A percentile compares a stretch with the other conserved stretches of the same genome.
phyloP scores from a whole-genome alignment of 2,113 vertebrate genomes.

The Sus scrofa region T2T-Sscrofa CM000819.6:84482001-84482500 shows the following conservation, averaged over 20 bases:
- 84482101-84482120: neutral
- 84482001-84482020: neutral
- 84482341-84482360: neutral
- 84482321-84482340: constrained; percentile 22
- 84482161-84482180: neutral
- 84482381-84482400: constrained; percentile 20
- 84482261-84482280: constrained; percentile 4
- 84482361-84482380: neutral
- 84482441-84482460: neutral
- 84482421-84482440: constrained; percentile 16
- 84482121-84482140: neutral
- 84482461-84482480: neutral
- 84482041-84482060: neutral
- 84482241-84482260: neutral
- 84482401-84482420: constrained; percentile 30
- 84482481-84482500: neutral
- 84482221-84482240: constrained; percentile 34
- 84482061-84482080: neutral
- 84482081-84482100: neutral
- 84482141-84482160: neutral
- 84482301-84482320: neutral
- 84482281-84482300: neutral
- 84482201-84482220: constrained; percentile 36
- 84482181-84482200: neutral
- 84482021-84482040: neutral